Percentiles rank a stretch among this genome's conserved stretches.
These are phyloP conservation scores for Beris morrisii DNA, from an alignment of 2,888 invertebrate species.

Conservation along the genomic window DNA sequence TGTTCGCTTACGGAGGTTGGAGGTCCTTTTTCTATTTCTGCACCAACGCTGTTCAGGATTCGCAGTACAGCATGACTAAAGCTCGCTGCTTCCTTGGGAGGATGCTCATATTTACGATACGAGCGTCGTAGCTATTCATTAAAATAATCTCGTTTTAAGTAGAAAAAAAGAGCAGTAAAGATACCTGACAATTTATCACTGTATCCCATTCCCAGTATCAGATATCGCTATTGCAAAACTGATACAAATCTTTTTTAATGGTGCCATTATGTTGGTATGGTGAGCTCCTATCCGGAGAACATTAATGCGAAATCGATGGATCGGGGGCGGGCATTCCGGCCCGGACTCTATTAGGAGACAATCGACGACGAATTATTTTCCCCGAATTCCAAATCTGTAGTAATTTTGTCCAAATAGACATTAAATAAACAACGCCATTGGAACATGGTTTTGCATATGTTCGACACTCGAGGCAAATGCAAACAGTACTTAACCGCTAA, in stretches of 20 bases:
- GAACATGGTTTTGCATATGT: no score
- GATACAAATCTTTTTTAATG: no score
- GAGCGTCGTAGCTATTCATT: slow-evolving; percentile 26
- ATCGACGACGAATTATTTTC: no score
- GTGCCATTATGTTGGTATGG: slow-evolving; percentile 3
- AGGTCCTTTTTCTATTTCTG: not conserved
- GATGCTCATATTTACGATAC: not conserved
- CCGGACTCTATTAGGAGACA: no score
- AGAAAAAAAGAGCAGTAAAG: slow-evolving; percentile 2
- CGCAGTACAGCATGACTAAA: not conserved
- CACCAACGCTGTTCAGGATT: not conserved
- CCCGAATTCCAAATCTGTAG: no score
- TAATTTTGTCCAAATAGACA: no score
- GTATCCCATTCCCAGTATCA: slow-evolving; percentile 4
- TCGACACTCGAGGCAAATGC: not conserved
- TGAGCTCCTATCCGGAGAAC: no score
- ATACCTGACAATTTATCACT: slow-evolving; percentile 15
- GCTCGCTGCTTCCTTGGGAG: not conserved
- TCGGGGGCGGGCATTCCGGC: no score
- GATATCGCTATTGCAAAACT: not conserved
- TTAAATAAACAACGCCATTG: no score
- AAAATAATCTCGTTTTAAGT: slow-evolving; percentile 24
- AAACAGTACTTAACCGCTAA: slow-evolving; percentile 35
- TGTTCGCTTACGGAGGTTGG: slow-evolving; percentile 2
- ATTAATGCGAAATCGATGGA: no score